Evolutionary conservation across 2,888 invertebrate genomes (phyloP).

Genomic region (Parnassius glacialis): DNA sequence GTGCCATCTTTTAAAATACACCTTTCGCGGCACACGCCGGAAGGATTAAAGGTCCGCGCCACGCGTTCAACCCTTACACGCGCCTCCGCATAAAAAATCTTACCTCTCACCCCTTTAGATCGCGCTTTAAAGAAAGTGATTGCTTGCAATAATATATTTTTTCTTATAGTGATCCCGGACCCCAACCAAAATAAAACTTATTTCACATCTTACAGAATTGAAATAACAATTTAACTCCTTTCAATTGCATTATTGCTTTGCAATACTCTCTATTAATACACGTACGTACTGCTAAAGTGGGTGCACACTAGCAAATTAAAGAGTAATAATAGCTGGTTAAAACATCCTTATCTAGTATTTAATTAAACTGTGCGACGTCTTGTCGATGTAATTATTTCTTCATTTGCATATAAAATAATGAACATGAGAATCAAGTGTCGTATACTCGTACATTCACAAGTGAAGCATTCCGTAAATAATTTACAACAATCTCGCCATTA

Average conservation of each 20-base stretch:
- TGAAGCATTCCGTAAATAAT: no score
- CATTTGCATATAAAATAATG: no score
- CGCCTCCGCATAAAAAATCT: conserved; percentile 20
- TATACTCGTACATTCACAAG: no score
- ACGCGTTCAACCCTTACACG: conserved; percentile 19
- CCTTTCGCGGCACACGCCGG: conserved; percentile 19
- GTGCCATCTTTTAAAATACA: neutral
- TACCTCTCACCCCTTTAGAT: conserved; percentile 21
- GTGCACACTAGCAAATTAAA: no score
- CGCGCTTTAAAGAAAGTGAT: conserved; percentile 19
- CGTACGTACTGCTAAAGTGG: no score
- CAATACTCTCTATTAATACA: neutral
- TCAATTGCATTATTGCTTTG: neutral
- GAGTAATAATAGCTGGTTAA: no score
- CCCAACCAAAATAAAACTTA: neutral
- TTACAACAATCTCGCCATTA: no score
- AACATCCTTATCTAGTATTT: no score
- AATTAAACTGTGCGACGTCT: no score
- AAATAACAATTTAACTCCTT: neutral
- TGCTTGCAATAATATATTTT: conserved; percentile 8
- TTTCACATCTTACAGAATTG: neutral
- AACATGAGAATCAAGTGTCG: no score
- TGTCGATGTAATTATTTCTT: no score
- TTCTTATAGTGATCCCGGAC: neutral
- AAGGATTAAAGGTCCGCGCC: conserved; percentile 4